Percentiles rank a stretch among this genome's conserved stretches.
Conservation (phyloP, 2,113 vertebrate genomes). For the Cairina moschata region DNA sequence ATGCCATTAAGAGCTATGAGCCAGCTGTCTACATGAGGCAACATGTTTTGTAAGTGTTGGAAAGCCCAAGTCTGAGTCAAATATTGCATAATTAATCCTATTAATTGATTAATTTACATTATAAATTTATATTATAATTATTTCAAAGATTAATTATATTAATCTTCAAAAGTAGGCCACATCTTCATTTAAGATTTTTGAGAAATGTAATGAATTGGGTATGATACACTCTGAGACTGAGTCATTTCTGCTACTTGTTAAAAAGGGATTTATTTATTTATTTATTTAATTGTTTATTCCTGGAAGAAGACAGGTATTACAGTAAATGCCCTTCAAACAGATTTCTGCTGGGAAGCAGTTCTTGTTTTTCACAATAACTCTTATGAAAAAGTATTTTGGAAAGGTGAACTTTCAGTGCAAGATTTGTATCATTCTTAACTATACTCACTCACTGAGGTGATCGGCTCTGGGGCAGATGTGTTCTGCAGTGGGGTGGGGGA, state of each 20-base stretch:
- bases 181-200: background rate
- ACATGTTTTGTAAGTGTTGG: background rate
- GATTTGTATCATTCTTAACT: background rate
- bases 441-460: no score
- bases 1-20: slow-evolving; percentile 10
- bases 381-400: background rate
- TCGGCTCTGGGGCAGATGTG: no score
- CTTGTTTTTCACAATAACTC: background rate
- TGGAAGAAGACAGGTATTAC: background rate
- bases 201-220: background rate
- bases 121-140: no score
- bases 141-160: background rate
- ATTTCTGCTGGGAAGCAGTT: background rate
- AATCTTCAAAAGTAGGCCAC: background rate
- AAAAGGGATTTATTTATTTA: background rate
- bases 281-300: no score
- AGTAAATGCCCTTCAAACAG: background rate
- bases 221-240: background rate
- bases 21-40: background rate
- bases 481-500: no score
- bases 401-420: background rate
- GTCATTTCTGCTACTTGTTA: background rate
- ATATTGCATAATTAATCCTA: background rate
- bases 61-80: background rate
- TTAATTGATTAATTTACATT: no score